A percentile compares a stretch with the other conserved stretches of the same genome.
Conservation (phyloP, 2,888 invertebrate species). For the Odontocerum albicorne region DNA sequence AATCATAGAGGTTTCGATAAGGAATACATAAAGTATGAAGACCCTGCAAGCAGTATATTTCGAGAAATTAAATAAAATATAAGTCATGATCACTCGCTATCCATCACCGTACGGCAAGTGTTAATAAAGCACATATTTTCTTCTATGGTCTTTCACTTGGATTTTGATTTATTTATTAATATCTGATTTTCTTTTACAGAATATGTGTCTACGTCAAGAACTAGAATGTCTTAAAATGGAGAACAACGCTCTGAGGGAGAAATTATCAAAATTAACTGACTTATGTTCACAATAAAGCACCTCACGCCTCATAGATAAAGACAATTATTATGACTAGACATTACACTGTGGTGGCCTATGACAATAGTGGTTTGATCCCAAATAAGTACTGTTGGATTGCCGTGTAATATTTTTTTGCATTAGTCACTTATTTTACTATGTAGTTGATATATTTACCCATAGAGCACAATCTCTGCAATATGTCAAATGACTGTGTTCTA, state of each 20-base stretch:
- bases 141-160: too few relatives aligned
- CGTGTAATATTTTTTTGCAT: conserved; percentile 18
- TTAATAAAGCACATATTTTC: too few relatives aligned
- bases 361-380: conserved; percentile 20
- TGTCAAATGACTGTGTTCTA: too few relatives aligned
- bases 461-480: too few relatives aligned
- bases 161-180: background rate
- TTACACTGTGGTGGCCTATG: conserved; percentile 23
- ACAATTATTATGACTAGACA: conserved; percentile 13
- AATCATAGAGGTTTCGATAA: too few relatives aligned
- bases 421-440: conserved; percentile 7
- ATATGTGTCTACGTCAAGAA: conserved; percentile 87
- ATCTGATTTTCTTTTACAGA: conserved; percentile 57
- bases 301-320: conserved; percentile 30
- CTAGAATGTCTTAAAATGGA: conserved; percentile 90
- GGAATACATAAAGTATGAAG: too few relatives aligned
- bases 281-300: conserved; percentile 49
- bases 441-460: background rate
- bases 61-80: too few relatives aligned
- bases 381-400: conserved; percentile 16
- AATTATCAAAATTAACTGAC: conserved; percentile 86
- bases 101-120: background rate
- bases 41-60: too few relatives aligned
- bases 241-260: conserved; percentile 85
- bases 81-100: background rate